phyloP scores from a whole-genome alignment of 2,888 invertebrate genomes.

The Craniophora ligustri region DNA sequence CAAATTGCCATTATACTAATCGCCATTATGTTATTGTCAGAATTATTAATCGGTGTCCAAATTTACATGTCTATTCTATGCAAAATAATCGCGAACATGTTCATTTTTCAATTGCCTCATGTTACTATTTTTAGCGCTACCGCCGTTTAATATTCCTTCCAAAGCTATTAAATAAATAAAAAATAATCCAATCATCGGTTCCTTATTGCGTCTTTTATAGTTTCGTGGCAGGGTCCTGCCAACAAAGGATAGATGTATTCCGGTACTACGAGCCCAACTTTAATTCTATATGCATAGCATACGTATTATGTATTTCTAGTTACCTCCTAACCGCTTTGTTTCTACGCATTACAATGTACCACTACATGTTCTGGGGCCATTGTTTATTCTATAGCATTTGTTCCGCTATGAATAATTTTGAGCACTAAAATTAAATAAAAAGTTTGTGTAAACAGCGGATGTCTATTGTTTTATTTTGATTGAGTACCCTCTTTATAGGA shows the following conservation, averaged over 20 bases:
- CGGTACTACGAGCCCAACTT: slow-evolving; percentile 63
- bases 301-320: slow-evolving; percentile 68
- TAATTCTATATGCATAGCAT: slow-evolving; percentile 69
- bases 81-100: slow-evolving; percentile 16
- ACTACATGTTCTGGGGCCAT: slow-evolving; percentile 54
- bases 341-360: slow-evolving; percentile 65
- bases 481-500: slow-evolving; percentile 11
- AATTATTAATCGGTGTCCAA: slow-evolving; percentile 17
- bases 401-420: slow-evolving; percentile 53
- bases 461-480: slow-evolving; percentile 35
- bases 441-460: slow-evolving; percentile 18
- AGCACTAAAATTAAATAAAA: slow-evolving; percentile 43
- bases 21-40: slow-evolving; percentile 6
- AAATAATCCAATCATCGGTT: slow-evolving; percentile 39
- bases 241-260: slow-evolving; percentile 72
- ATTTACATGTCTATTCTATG: slow-evolving; percentile 19
- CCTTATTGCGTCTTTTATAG: slow-evolving; percentile 52
- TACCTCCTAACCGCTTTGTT: slow-evolving; percentile 68
- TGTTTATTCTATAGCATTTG: slow-evolving; percentile 55
- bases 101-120: slow-evolving; percentile 19
- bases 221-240: slow-evolving; percentile 44
- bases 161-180: slow-evolving; percentile 17
- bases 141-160: slow-evolving; percentile 20
- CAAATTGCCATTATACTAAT: background rate
- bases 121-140: slow-evolving; percentile 17